Base-by-base conservation (phyloP, 2,797 vertebrate species). In the Cirrhinus molitorella region DNA sequence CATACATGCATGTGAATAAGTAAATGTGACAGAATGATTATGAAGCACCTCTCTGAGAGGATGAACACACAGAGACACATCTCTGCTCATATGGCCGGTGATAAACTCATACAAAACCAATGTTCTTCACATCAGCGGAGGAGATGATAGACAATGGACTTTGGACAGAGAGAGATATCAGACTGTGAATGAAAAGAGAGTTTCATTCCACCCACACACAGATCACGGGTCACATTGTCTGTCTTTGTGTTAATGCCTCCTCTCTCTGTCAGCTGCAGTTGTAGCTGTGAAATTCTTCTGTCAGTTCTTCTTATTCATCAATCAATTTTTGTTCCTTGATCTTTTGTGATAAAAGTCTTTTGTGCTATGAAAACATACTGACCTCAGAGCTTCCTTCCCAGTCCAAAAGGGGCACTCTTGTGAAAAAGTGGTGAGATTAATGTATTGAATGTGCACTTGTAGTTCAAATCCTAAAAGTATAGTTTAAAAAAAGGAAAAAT, bases 131-230 rank as follows among this genome's bases (percentile, higher is more conserved):
- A 74, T 74, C 31, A 74, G 51, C 23, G 21, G 51, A 37, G 12
- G 31, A 75, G 72, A 75, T 75, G 51, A 75, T 21, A 74, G 51
- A 74, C 51, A 75, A 57, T 6, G 0, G 34, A 74, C 51, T 40
- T 74, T 74, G 34, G 31, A 75, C 51, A 75, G 21, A 57, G 34
- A 74, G 31, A 40, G 31, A 55, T 74, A 74, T 74, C 31, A 75
- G 14, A 74, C 31, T 55, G 21, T 40, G 51, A 74, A 40, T 74
- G 21, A 40, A 75, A 57, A 74, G 12, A 53, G 19, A 53, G 28
- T 51, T 73, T n/a, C 47, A 51, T 25, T 51, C n/a, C 65, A 6
- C 19, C 37, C 65, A 17, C 59, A 67, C 34, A 40, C 34, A 40
- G 19, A n/a, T 61, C 34, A 67, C 34, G 14, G 37, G 14, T 61